Evolutionary conservation across 2,888 invertebrate species (phyloP).

Genomic region (Cryptus viduatorius): DNA sequence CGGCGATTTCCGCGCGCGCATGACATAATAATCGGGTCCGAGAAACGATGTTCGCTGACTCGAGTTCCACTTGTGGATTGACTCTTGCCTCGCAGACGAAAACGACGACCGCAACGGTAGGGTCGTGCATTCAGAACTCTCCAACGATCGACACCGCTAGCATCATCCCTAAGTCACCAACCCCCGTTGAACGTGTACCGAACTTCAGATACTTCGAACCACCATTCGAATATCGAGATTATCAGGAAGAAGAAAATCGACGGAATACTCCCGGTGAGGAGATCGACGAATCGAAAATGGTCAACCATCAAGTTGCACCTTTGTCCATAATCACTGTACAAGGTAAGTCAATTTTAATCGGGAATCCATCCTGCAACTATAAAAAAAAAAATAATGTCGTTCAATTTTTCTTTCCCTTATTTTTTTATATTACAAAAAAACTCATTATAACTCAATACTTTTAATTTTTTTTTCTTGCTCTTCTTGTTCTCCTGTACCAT

Average conservation of each 20-base stretch:
- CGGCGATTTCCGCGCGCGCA: slow-evolving; percentile 53
- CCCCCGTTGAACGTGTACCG: neutral
- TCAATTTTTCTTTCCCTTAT: too few relatives aligned
- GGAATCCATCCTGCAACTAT: neutral
- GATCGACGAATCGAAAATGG: slow-evolving; percentile 26
- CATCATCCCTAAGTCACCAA: neutral
- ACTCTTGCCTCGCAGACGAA: slow-evolving; percentile 62
- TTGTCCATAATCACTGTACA: slow-evolving; percentile 57
- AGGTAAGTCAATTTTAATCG: slow-evolving; percentile 48
- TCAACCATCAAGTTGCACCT: slow-evolving; percentile 40
- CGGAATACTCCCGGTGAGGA: neutral
- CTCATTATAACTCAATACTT: too few relatives aligned
- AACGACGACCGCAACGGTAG: slow-evolving; percentile 55
- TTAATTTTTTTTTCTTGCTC: too few relatives aligned
- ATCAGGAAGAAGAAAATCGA: neutral
- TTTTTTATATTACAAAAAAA: too few relatives aligned
- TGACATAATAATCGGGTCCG: slow-evolving; percentile 56
- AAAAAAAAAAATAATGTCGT: too few relatives aligned
- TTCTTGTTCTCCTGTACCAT: neutral
- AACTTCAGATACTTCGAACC: slow-evolving; percentile 4
- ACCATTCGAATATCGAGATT: slow-evolving; percentile 16
- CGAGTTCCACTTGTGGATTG: slow-evolving; percentile 22
- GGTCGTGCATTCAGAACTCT: slow-evolving; percentile 41
- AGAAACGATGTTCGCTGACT: slow-evolving; percentile 56
- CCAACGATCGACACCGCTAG: slow-evolving; percentile 3